phyloP scores from a whole-genome alignment of 2,797 vertebrate species.

The Varecia variegata region DNA sequence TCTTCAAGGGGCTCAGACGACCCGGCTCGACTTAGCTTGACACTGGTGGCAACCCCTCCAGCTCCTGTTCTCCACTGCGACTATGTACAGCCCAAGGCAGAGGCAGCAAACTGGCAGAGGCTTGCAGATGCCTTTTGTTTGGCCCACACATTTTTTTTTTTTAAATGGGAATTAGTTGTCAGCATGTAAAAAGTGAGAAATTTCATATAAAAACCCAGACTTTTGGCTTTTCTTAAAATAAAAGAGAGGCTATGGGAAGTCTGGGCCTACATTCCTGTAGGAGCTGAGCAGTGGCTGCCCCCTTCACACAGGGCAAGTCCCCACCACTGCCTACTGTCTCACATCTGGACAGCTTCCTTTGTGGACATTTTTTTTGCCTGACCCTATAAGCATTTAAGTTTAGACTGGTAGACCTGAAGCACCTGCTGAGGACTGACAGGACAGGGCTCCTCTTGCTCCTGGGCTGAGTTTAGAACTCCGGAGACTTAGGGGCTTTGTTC shows the following conservation, averaged over 20 bases:
- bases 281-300: background rate
- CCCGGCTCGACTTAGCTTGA: background rate
- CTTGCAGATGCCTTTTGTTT: conserved; percentile 22
- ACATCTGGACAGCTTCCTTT: background rate
- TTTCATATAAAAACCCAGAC: conserved; percentile 29
- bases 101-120: conserved; percentile 30
- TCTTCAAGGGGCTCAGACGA: background rate
- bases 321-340: too few relatives aligned
- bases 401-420: background rate
- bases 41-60: background rate
- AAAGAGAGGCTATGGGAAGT: background rate
- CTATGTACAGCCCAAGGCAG: background rate
- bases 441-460: background rate
- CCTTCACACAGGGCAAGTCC: background rate
- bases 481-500: background rate
- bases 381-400: background rate
- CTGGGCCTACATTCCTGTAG: background rate
- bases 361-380: background rate
- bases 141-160: conserved; percentile 39
- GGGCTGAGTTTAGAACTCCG: conserved; percentile 8
- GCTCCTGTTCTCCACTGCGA: background rate
- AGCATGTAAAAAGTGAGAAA: conserved; percentile 40
- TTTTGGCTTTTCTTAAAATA: conserved; percentile 30
- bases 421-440: background rate
- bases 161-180: background rate